Percentiles rank a stretch among this genome's conserved stretches.
These are phyloP conservation scores for Drosophila mulleri DNA, from an alignment of 2,888 invertebrate genomes.

Conservation along the genomic window DNA sequence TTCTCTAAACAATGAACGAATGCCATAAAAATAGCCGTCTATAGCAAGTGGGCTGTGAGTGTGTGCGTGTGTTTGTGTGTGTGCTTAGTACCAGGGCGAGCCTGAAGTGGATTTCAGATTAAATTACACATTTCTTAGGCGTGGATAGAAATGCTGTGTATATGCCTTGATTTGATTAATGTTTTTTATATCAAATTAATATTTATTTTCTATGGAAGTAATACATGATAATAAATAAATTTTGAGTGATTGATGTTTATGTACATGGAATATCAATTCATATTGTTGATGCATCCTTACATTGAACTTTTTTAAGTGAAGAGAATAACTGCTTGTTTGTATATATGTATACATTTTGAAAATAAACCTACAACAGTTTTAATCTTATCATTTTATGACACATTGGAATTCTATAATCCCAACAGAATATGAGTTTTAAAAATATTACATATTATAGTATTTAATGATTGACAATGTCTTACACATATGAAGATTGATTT, in stretches of 20 bases:
- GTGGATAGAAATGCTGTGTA: neutral
- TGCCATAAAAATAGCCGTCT: conserved; percentile 71
- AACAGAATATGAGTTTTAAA: too few relatives aligned
- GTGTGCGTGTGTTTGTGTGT: neutral
- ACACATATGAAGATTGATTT: too few relatives aligned
- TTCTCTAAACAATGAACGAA: conserved; percentile 72
- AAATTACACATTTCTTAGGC: neutral
- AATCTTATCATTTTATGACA: too few relatives aligned
- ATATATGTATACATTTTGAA: too few relatives aligned
- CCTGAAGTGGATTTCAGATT: conserved; percentile 1
- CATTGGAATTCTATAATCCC: too few relatives aligned
- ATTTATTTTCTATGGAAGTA: neutral
- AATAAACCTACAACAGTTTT: too few relatives aligned
- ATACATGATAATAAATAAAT: neutral
- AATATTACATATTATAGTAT: too few relatives aligned
- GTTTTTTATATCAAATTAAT: neutral
- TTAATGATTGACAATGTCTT: too few relatives aligned
- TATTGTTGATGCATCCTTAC: neutral
- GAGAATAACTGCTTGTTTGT: too few relatives aligned
- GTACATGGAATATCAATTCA: neutral
- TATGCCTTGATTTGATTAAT: neutral
- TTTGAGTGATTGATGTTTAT: neutral
- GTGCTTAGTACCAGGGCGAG: neutral
- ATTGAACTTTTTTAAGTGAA: neutral
- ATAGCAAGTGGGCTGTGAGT: conserved; percentile 35